Evolutionary conservation across 2,888 invertebrate species (phyloP), one percentile per base, ranked within the genome.

Genomic region (Yponomeuta sedellus): DNA sequence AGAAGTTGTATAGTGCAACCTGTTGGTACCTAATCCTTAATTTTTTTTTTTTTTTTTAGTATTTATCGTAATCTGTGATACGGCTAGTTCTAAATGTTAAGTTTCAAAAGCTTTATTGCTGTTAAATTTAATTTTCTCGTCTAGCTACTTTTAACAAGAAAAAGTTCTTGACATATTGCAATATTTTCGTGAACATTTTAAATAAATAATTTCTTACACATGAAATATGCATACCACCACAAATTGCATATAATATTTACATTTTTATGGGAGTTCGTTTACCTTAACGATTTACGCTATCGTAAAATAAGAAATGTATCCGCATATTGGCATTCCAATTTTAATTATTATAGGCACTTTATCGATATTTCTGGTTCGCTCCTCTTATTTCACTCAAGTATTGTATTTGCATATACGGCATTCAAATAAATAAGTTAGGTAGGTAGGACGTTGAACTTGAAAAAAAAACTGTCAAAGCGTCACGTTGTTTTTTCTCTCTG

Each of bases 231-330:
- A n/a, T n/a, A n/a, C 44, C 44, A 52, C 16, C 44, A 12, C 8
- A 52, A 52, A 52, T 52, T 52, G 44, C 44, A 6, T 8, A 34
- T 34, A 34, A 34, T 52, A 52, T 52, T 52, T 52, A 16, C 44
- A 52, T 52, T 52, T 52, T 52, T 52, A 52, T 52, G 44, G 44
- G 16, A 52, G 44, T 52, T 52, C 44, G 44, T 52, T 52, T 52
- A 52, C 44, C 44, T 52, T 16, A 16, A 52, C 44, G 44, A 52
- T 52, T 52, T 52, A 52, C 12, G 44, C 16, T 52, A 52, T 16
- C 44, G 16, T 52, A 52, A 52, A 52, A 52, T 52, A 52, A 16
- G 16, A 52, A 52, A 16, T 34, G 34, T 34, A 34, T 34, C 34
- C 10, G 34, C 34, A 34, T 16, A 52, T 52, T 52, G 12, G 44